Evolutionary conservation across 2,113 vertebrate genomes (phyloP), one percentile per base, ranked within the genome.

Genomic region (Scopus umbretta): DNA sequence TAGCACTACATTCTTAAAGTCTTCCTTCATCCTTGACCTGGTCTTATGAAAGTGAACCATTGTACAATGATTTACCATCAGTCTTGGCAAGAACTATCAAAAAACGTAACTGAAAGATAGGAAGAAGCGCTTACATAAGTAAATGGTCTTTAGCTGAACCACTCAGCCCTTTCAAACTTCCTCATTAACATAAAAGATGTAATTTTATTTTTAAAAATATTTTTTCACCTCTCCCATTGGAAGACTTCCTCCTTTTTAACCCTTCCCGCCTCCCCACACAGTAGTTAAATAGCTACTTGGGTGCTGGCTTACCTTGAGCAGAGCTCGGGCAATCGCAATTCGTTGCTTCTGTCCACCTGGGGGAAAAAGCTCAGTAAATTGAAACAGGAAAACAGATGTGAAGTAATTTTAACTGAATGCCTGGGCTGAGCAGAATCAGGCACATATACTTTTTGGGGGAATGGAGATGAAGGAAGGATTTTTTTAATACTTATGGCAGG

Each of bases 271-370:
- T 74, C 55, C 34, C 43, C 26, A 38, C 58, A n/a, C 71, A 26
- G 34, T 5, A 52, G 34, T 16, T 70, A n/a, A 67, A 65, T 23
- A 80, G 27, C 20, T 61, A 7, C 25, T 18, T 55, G 27, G 49
- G 30, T 80, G 45, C 17, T 78, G 59, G 5, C 96, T 98, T 98
- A 99, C 99, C 99, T 99, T 99, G 5, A 99, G 98, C 85, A 99
- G 93, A 85, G 99, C 99, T 92, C 99, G 98, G 92, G 99, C 99
- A 71, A 99, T 99, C 1, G 99, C 99, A 79, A 99, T 99, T 91
- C 99, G 98, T 96, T 99, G 99, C 90, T 99, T 99, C 98, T 99
- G 99, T 88, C 99, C 99, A 96, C 99, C 99, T 99, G 19, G 34
- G 21, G 76, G 38, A 40, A 66, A 94, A 83, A 82, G 18, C 8